Base-by-base conservation (phyloP, 2,888 invertebrate genomes). In the Periphyllus acericola region DNA sequence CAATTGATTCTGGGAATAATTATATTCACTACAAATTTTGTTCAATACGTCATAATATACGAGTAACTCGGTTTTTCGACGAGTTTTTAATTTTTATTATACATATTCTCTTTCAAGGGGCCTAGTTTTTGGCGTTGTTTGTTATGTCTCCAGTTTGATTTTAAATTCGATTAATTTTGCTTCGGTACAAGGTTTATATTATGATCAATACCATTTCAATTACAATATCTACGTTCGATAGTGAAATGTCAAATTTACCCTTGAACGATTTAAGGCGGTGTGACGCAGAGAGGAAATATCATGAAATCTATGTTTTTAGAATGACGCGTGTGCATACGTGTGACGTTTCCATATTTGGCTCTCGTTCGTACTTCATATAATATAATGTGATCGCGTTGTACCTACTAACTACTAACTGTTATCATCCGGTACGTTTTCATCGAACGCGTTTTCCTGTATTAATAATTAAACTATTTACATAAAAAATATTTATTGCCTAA, bases 301-400 rank as follows among this genome's bases (percentile, higher is more conserved):
- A 29, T 25, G 32, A 84, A 76, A 75, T 76, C 76, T 84, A 66
- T 40, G 84, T 84, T 84, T 84, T 76, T 68, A 84, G 5, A 76
- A 76, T 40, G 46, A 36, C 74, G 25, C 25, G 11, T 52, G n/a
- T 84, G 68, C 68, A 32, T 40, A 71, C 52, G 46, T 71, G 68
- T 68, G 68, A 78, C 66, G 76, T 85, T 78, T 85, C 84, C 84
- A 78, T 85, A 78, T 85, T 78, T 78, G 78, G 68, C 9, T 46
- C 9, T 76, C 17, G 46, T 6, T 78, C 78, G 46, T 68, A 32
- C 4, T 8, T 17, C 29, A 19, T 29, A 21, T 29, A 0, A 1
- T 75, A 21, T 29, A 0, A 1, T 75, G 17, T 68, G 75, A 66
- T 76, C 66, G 66, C 34, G 68, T 76, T 81, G 40, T 71, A 32